Conservation (phyloP, 2,888 invertebrate genomes). For the Embidobia sp. region DNA sequence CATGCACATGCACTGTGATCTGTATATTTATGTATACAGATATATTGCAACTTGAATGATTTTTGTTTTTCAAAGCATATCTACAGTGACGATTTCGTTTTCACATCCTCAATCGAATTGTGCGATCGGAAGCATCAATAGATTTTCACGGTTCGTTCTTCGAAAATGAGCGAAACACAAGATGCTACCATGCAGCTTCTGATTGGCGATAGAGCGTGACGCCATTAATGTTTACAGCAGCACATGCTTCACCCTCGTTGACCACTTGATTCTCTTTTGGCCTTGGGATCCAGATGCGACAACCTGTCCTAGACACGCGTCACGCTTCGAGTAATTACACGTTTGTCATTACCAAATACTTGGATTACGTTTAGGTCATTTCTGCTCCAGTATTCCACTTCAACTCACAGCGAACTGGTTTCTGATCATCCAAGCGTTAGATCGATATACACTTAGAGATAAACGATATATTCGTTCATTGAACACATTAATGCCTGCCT, state of each 20-base stretch:
- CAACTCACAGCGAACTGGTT: conserved; percentile 79
- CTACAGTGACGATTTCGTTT: neutral
- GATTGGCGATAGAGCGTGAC: conserved; percentile 75
- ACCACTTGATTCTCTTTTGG: conserved; percentile 64
- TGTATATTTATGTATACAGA: too few relatives aligned
- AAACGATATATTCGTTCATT: conserved; percentile 64
- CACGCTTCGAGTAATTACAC: conserved; percentile 51
- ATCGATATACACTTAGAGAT: conserved; percentile 65
- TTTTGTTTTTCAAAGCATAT: too few relatives aligned
- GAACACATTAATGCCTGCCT: conserved; percentile 30
- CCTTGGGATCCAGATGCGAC: conserved; percentile 49
- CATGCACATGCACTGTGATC: neutral
- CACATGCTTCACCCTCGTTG: conserved; percentile 72
- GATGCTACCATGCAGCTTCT: conserved; percentile 63
- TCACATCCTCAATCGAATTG: neutral
- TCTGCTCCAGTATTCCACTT: conserved; percentile 76
- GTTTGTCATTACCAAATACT: conserved; percentile 63
- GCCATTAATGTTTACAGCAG: conserved; percentile 74
- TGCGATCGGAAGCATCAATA: conserved; percentile 2
- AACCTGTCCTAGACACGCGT: conserved; percentile 72
- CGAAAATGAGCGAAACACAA: conserved; percentile 20
- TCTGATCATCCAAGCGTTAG: conserved; percentile 78
- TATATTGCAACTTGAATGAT: too few relatives aligned
- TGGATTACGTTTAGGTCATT: conserved; percentile 51
- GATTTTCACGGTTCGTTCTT: conserved; percentile 38